These are phyloP conservation scores for Actinemys pallida DNA, from an alignment of 2,113 vertebrate genomes.

Conservation along the genomic window DNA sequence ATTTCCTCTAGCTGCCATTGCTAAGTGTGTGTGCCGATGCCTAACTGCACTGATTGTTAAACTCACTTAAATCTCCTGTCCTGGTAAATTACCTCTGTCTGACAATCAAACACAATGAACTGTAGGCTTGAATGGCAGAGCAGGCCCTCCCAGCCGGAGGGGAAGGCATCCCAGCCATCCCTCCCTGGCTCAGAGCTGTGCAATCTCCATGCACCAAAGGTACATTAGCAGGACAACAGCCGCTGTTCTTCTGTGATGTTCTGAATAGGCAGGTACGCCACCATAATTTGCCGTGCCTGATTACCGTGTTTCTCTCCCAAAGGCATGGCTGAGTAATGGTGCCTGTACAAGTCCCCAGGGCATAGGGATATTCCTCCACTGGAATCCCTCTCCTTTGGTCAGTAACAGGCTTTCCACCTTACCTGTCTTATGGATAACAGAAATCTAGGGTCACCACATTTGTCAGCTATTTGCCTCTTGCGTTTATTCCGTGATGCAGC, in stretches of 20 bases:
- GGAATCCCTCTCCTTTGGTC: neutral
- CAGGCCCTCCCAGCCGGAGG: neutral
- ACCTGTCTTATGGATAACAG: rapidly evolving
- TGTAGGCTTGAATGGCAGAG: neutral
- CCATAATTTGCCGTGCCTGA: neutral
- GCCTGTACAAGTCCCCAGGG: rapidly evolving
- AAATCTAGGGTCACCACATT: neutral
- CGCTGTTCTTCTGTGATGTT: neutral
- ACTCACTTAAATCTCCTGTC: neutral
- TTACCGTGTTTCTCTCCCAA: neutral
- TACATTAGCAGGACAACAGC: neutral
- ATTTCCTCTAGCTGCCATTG: neutral
- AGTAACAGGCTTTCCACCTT: neutral
- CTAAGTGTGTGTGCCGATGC: rapidly evolving
- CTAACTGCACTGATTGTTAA: neutral
- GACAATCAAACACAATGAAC: neutral
- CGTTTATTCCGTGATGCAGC: neutral
- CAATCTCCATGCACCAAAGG: neutral
- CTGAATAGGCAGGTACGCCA: neutral
- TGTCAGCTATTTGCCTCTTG: neutral
- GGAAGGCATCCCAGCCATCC: neutral
- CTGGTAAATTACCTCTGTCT: neutral
- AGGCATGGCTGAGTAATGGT: rapidly evolving
- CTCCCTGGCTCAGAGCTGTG: neutral
- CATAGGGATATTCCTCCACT: too few species aligned